Evolutionary conservation across 2,797 vertebrate genomes (phyloP), one percentile per base, ranked within the genome.

Genomic region (Dendrocincla fuliginosa): DNA sequence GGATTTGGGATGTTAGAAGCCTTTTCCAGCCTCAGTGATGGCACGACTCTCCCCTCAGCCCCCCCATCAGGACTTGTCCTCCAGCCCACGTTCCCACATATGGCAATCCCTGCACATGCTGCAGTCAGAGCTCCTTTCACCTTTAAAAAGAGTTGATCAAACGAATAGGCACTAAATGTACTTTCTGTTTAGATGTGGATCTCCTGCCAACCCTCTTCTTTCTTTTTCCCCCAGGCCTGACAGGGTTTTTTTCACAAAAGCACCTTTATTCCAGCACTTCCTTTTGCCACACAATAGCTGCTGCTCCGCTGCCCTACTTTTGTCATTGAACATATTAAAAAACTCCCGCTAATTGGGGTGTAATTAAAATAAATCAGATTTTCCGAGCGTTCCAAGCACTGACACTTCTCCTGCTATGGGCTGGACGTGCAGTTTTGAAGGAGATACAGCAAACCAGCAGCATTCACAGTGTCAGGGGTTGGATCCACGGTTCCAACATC

Each of bases 301-400:
- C 68, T 77, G 39, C 65, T 79, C 64, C n/a, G 37, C 42, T 93
- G 71, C 35, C 78, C 84, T 87, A 53, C 32, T 87, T 96, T 59
- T 95, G 74, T 71, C 92, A 95, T 57, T 95, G 79, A 88, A 53
- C 4, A 19, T 75, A 68, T 44, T 79, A 77, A 91, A 91, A 68
- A 55, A n/a, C 28, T 75, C 55, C 37, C 0, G 4, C 32, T 89
- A 94, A 90, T 95, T 81, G 85, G 61, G 17, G 28, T 57, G 67
- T 35, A 93, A 88, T 89, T 82, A 80, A 95, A 97, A 89, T 64
- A 90, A 94, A 87, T 71, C 41, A 75, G 42, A 82, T 56, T 57
- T 84, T 53, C 50, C 27, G 46, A 74, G 61, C 23, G n/a, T 81
- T 79, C 28, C 59, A 64, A 71, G 52, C 55, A 25, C 42, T 82